Percentiles rank a stretch among this genome's conserved stretches.
These are phyloP conservation scores for Onychostruthus taczanowskii DNA, from an alignment of 2,113 vertebrate genomes.

Conservation along the genomic window DNA sequence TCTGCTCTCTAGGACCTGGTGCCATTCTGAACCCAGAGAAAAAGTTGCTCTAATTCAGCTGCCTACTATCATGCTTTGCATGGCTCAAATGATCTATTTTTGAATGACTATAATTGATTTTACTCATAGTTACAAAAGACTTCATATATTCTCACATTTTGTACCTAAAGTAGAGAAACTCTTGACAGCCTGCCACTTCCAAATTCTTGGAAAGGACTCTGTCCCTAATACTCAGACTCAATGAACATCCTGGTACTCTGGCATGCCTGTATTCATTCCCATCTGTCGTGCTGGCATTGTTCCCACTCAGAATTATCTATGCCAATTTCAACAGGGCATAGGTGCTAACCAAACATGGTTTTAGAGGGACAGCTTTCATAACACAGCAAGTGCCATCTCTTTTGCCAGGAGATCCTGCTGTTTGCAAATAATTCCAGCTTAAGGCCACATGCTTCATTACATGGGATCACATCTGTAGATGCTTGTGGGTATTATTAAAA, in stretches of 20 bases:
- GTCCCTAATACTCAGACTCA: constrained; percentile 59
- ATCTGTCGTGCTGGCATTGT: constrained; percentile 74
- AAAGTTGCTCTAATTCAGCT: neutral
- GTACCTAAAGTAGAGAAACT: neutral
- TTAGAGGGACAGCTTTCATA: constrained; percentile 63
- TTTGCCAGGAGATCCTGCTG: constrained; percentile 76
- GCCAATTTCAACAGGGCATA: constrained; percentile 73
- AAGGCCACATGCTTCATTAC: constrained; percentile 72
- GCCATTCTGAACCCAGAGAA: neutral
- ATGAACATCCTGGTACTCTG: constrained; percentile 63
- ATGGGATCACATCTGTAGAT: constrained; percentile 71
- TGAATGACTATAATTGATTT: neutral
- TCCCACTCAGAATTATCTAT: constrained; percentile 59
- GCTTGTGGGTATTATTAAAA: constrained; percentile 69
- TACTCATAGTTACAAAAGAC: neutral
- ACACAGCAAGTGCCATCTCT: constrained; percentile 67
- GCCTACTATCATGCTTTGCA: neutral
- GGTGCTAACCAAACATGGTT: constrained; percentile 75
- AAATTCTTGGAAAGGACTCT: constrained; percentile 64
- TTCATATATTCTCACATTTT: neutral
- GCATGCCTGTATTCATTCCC: constrained; percentile 63
- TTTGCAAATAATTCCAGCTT: constrained; percentile 73
- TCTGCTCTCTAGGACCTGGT: neutral
- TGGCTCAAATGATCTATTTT: neutral
- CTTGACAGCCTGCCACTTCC: neutral